Evolutionary conservation across 1,140 invertebrate species (phyloP).

Genomic region (Halictus rubicundus): DNA sequence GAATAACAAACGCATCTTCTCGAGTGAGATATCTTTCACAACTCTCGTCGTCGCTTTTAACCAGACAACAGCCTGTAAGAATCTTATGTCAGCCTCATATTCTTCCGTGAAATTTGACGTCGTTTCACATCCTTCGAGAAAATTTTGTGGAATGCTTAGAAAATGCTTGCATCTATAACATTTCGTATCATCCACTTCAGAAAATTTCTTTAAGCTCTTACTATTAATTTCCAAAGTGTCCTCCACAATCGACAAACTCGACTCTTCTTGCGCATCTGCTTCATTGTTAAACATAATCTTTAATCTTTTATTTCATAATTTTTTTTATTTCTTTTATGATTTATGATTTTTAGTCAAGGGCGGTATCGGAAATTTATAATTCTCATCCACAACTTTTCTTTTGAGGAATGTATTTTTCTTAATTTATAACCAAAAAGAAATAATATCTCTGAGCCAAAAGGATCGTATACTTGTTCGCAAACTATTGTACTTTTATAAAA

Average conservation of each 20-base stretch:
- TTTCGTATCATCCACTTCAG: neutral
- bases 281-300: neutral
- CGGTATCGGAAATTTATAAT: no score
- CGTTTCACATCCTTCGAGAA: neutral
- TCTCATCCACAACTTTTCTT: neutral
- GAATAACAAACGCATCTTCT: slow-evolving; percentile 41
- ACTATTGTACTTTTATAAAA: neutral
- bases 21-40: slow-evolving; percentile 26
- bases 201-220: neutral
- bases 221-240: slow-evolving; percentile 12
- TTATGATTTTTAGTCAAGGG: no score
- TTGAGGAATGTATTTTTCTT: no score
- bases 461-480: no score
- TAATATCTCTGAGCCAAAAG: no score
- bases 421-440: neutral
- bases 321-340: no score
- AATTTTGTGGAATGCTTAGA: slow-evolving; percentile 23
- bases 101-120: neutral
- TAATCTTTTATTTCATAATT: neutral
- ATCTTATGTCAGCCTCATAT: slow-evolving; percentile 38
- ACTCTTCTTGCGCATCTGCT: neutral
- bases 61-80: slow-evolving; percentile 51
- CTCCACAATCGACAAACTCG: neutral
- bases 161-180: slow-evolving; percentile 45
- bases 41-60: slow-evolving; percentile 21